A percentile compares a stretch with the other conserved stretches of the same genome.
These are phyloP conservation scores for Centropyge bicolor DNA, from an alignment of 2,797 vertebrate genomes.

Conservation along the genomic window DNA sequence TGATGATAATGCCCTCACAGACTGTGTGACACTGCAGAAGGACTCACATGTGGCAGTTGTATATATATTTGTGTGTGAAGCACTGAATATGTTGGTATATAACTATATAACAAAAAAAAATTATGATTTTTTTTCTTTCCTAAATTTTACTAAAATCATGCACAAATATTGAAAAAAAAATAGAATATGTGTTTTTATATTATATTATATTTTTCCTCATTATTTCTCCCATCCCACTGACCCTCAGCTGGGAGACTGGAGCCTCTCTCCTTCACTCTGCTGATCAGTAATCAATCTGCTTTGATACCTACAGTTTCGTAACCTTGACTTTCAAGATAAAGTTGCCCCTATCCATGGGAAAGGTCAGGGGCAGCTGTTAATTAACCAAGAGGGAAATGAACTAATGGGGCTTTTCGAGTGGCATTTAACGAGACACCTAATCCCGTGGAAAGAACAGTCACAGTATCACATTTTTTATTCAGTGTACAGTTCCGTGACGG, in stretches of 20 bases:
- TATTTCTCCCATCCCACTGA: conserved; percentile 9
- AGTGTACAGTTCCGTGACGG: conserved; percentile 57
- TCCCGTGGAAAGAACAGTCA: conserved; percentile 74
- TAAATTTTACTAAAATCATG: background rate
- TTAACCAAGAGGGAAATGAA: conserved; percentile 91
- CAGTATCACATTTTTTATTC: conserved; percentile 72
- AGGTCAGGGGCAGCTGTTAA: conserved; percentile 90
- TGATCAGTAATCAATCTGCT: conserved; percentile 87
- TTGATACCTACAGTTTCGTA: conserved; percentile 86
- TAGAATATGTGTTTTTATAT: background rate
- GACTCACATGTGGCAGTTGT: background rate
- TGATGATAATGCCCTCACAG: conserved; percentile 23
- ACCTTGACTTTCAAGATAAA: conserved; percentile 89
- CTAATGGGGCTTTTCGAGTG: conserved; percentile 85
- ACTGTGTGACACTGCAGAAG: conserved; percentile 1
- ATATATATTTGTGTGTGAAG: background rate
- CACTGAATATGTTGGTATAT: background rate
- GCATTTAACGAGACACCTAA: conserved; percentile 85
- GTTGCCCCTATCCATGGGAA: conserved; percentile 87
- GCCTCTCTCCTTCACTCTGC: conserved; percentile 61
- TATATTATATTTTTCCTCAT: background rate
- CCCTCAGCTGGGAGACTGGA: conserved; percentile 35
- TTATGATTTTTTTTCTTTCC: too few species aligned
- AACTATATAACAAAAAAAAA: too few species aligned
- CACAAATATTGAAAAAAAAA: background rate